Percentiles rank a stretch among this genome's conserved stretches.
Conservation (phyloP, 2,113 vertebrate genomes). For the Chloebia gouldiae region DNA sequence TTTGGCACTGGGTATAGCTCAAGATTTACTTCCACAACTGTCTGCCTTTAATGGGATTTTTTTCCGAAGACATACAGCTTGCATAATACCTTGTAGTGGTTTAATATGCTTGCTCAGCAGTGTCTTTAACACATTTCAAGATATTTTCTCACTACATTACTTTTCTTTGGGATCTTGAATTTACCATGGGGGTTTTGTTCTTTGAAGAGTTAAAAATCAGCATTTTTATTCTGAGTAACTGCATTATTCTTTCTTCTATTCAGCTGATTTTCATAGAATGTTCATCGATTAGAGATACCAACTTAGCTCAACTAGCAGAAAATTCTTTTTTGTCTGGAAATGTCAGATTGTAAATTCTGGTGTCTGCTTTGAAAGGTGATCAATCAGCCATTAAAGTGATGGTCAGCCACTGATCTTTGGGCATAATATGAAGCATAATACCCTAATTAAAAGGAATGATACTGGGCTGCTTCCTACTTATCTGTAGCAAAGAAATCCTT, state of each 20-base stretch:
- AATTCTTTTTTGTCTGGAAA: background rate
- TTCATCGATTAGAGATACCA: background rate
- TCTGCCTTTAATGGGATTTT: background rate
- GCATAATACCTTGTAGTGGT: background rate
- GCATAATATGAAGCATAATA: background rate
- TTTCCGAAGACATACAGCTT: background rate
- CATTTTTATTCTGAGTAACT: background rate
- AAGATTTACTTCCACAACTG: background rate
- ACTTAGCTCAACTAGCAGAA: background rate
- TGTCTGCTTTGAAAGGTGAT: background rate
- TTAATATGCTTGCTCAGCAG: background rate
- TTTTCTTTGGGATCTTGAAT: background rate
- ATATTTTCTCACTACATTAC: background rate
- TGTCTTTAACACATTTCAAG: background rate
- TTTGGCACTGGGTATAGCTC: background rate
- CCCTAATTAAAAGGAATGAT: background rate
- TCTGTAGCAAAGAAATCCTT: background rate
- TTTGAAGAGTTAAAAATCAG: background rate
- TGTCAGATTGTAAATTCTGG: background rate
- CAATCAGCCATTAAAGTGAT: background rate
- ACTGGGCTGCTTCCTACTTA: background rate
- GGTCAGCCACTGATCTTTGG: background rate
- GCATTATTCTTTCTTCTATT: background rate
- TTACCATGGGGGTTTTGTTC: background rate
- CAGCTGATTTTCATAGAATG: background rate